Percentiles rank a stretch among this genome's conserved stretches.
Evolutionary conservation across 2,797 vertebrate species (phyloP).

Genomic region (Synanceia verrucosa): DNA sequence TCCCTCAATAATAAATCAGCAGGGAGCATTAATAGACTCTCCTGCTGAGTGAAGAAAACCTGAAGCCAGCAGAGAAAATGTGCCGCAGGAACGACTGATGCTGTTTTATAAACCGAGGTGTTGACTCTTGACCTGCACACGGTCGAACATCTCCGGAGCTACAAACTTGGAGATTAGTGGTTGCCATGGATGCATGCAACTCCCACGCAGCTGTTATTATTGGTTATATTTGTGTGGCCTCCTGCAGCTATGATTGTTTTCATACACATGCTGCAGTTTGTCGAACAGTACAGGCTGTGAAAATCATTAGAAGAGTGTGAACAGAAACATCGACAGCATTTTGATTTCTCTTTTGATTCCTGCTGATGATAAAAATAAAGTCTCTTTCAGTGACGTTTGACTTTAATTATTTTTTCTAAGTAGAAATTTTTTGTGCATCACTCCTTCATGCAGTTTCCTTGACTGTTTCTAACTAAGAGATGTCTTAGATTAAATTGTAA

Average conservation of each 20-base stretch:
- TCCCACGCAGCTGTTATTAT: not conserved
- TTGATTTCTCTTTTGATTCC: not conserved
- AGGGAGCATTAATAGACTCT: not conserved
- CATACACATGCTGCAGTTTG: not conserved
- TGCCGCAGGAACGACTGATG: not conserved
- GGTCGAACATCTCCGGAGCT: not conserved
- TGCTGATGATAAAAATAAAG: not conserved
- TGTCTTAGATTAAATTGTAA: not conserved
- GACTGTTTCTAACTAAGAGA: not conserved
- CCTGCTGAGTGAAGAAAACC: not conserved
- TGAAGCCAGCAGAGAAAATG: not conserved
- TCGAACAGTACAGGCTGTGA: not conserved
- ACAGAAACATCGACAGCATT: not conserved
- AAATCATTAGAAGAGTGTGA: not conserved
- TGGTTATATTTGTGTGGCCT: not conserved
- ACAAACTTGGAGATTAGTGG: not conserved
- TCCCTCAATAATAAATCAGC: not conserved
- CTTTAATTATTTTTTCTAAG: not conserved
- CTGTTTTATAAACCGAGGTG: slow-evolving; percentile 1
- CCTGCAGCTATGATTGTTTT: not conserved
- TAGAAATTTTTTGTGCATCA: not conserved
- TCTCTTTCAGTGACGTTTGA: not conserved
- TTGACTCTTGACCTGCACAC: not conserved
- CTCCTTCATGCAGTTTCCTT: not conserved
- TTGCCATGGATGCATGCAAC: slow-evolving; percentile 3